These are phyloP conservation scores for Saimiri boliviensis DNA, from an alignment of 2,113 vertebrate species.

Conservation along the genomic window DNA sequence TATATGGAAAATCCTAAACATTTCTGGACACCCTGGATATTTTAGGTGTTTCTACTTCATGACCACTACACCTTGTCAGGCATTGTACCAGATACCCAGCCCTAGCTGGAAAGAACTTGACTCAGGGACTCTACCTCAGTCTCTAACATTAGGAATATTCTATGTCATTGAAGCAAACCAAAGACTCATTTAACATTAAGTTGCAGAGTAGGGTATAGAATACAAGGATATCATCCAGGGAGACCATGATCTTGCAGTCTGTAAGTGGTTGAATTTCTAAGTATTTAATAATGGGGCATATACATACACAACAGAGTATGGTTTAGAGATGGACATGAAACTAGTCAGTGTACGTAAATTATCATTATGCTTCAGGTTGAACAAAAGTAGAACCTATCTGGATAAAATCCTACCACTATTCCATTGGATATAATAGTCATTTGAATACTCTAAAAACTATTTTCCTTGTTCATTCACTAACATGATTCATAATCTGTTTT, in stretches of 20 bases:
- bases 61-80: not conserved
- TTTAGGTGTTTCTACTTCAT: not conserved
- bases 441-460: not conserved
- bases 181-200: not conserved
- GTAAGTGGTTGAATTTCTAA: not conserved
- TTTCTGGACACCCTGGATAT: not conserved
- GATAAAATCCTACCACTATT: slow-evolving; percentile 19
- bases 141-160: not conserved
- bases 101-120: slow-evolving; percentile 3
- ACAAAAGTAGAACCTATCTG: slow-evolving; percentile 32
- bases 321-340: slow-evolving; percentile 27
- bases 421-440: not conserved
- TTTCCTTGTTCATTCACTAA: not conserved
- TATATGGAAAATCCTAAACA: not conserved
- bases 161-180: not conserved
- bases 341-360: not conserved
- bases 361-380: not conserved
- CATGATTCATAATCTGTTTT: slow-evolving; percentile 27
- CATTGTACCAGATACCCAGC: not conserved
- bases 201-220: not conserved
- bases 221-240: not conserved
- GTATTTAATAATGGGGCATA: not conserved
- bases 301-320: not conserved
- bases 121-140: not conserved
- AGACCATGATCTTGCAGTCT: not conserved